Evolutionary conservation across 1,140 invertebrate species (phyloP).

Genomic region (Diabrotica undecimpunctata): DNA sequence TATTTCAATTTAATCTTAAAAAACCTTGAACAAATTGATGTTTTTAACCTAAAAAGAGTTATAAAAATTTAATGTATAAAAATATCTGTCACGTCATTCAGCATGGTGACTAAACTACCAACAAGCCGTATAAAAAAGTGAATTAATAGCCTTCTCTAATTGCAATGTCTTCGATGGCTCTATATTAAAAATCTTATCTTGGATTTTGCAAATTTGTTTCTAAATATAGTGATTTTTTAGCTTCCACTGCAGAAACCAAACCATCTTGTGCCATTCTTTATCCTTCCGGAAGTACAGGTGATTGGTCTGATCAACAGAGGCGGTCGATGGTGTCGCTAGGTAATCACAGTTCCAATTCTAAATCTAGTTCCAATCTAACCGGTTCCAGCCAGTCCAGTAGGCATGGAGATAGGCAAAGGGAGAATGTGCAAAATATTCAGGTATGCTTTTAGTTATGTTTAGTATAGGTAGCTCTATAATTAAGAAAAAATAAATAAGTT

Average conservation of each 20-base stretch:
- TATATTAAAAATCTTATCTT: too few relatives aligned
- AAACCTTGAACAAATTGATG: too few relatives aligned
- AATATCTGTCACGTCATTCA: too few relatives aligned
- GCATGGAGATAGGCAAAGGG: constrained; percentile 42
- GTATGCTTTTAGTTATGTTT: constrained; percentile 19
- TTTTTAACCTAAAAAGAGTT: too few relatives aligned
- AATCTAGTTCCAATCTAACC: constrained; percentile 68
- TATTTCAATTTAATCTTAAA: too few relatives aligned
- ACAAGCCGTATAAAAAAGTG: too few relatives aligned
- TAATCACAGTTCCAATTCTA: constrained; percentile 68
- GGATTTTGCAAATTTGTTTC: neutral
- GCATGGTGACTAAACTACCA: too few relatives aligned
- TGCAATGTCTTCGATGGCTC: too few relatives aligned
- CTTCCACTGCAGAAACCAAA: constrained; percentile 66
- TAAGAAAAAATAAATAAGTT: too few relatives aligned
- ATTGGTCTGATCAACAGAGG: constrained; percentile 59
- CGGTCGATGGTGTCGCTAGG: constrained; percentile 69
- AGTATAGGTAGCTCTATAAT: neutral
- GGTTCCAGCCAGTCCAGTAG: constrained; percentile 49
- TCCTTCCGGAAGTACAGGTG: constrained; percentile 52
- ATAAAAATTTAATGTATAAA: too few relatives aligned
- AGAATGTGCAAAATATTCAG: constrained; percentile 35
- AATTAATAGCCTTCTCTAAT: too few relatives aligned
- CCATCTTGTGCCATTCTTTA: constrained; percentile 62
- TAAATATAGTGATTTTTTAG: constrained; percentile 32